These are phyloP conservation scores for Leucoraja erinaceus DNA, from an alignment of 2,113 vertebrate genomes.

Conservation along the genomic window DNA sequence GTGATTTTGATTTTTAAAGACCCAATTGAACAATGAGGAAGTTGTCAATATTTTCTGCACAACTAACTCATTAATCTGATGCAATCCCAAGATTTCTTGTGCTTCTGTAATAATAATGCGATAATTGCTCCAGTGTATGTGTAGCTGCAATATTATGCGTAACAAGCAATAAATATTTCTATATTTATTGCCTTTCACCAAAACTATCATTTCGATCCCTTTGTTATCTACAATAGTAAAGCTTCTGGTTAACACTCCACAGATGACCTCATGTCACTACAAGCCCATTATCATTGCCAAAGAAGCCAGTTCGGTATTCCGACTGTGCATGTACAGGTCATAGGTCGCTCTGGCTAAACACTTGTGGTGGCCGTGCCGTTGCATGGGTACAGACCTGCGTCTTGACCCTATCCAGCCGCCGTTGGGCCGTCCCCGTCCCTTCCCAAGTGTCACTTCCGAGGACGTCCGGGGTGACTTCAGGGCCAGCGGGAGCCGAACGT, in stretches of 20 bases:
- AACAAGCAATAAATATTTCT: not conserved
- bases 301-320: too few relatives aligned
- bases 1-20: not conserved
- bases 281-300: too few relatives aligned
- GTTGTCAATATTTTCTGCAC: not conserved
- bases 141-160: not conserved
- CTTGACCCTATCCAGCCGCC: too few relatives aligned
- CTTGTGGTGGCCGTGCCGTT: too few relatives aligned
- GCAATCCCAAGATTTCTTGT: not conserved
- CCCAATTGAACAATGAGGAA: not conserved
- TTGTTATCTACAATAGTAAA: not conserved
- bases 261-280: not conserved
- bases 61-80: not conserved
- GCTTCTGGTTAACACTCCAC: not conserved
- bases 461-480: too few relatives aligned
- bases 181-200: not conserved
- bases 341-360: too few relatives aligned
- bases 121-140: not conserved
- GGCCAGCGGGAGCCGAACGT: too few relatives aligned
- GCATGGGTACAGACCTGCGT: too few relatives aligned
- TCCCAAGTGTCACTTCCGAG: too few relatives aligned
- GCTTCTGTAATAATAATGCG: not conserved
- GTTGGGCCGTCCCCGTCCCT: too few relatives aligned
- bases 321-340: too few relatives aligned
- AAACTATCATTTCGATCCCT: not conserved